phyloP scores from a whole-genome alignment of 2,888 invertebrate genomes.

The Corbicula japonica region DNA sequence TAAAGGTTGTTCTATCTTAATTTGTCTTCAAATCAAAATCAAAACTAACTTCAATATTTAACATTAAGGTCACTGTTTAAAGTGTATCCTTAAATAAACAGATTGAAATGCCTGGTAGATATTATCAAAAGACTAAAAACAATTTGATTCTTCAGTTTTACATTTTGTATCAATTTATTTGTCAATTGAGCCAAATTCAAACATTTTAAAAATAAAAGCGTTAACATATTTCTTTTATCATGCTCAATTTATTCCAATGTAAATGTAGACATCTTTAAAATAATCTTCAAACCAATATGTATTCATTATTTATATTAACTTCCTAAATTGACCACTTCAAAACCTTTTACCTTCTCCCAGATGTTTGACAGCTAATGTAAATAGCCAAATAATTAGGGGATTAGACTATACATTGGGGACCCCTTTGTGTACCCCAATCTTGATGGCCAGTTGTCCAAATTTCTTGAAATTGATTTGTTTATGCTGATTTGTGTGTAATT shows the following conservation, averaged over 20 bases:
- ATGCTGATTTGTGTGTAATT: constrained; percentile 60
- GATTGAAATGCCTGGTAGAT: too few relatives aligned
- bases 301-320: not conserved
- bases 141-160: too few relatives aligned
- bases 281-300: not conserved
- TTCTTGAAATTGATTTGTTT: constrained; percentile 67
- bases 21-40: too few relatives aligned
- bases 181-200: not conserved
- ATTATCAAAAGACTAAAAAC: too few relatives aligned
- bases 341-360: not conserved
- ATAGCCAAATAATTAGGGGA: constrained; percentile 64
- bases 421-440: constrained; percentile 57
- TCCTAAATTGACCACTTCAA: not conserved
- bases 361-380: constrained; percentile 42
- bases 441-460: constrained; percentile 66
- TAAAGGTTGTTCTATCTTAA: too few relatives aligned
- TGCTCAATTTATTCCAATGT: not conserved
- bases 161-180: not conserved
- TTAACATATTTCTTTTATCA: not conserved
- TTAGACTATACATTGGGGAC: constrained; percentile 35
- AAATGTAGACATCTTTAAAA: not conserved
- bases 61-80: too few relatives aligned
- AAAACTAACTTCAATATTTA: too few relatives aligned
- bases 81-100: too few relatives aligned
- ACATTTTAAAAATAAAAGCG: not conserved